A percentile compares a stretch with the other conserved stretches of the same genome.
These are phyloP conservation scores for Lucilia cuprina DNA, from an alignment of 1,140 invertebrate genomes.

Conservation along the genomic window DNA sequence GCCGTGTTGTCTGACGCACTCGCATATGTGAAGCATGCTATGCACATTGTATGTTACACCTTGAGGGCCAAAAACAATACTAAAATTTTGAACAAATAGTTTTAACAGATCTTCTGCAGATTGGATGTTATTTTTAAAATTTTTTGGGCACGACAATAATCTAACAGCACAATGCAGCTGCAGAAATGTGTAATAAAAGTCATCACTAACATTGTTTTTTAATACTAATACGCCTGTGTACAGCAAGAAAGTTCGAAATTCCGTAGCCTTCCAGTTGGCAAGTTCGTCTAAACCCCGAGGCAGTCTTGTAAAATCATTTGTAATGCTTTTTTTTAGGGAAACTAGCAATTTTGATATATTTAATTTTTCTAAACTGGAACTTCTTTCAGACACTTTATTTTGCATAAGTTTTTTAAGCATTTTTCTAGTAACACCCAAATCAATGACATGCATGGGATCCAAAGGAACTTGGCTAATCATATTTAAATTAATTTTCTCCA, in stretches of 20 bases:
- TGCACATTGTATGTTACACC: background rate
- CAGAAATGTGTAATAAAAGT: background rate
- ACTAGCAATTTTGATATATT: background rate
- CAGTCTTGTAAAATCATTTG: background rate
- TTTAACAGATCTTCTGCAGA: background rate
- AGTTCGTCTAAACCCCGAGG: background rate
- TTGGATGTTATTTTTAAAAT: too few species aligned
- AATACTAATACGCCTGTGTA: background rate
- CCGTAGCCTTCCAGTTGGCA: background rate
- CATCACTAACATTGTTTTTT: background rate
- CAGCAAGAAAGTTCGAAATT: background rate
- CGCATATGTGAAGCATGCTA: background rate
- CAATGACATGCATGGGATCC: constrained; percentile 42
- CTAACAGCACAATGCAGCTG: background rate
- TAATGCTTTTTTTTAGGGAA: background rate
- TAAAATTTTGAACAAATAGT: background rate
- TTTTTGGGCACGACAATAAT: too few species aligned
- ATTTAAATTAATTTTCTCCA: constrained; percentile 31
- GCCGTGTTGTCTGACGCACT: background rate
- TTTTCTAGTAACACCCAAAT: background rate
- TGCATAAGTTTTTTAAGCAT: background rate
- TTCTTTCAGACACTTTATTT: background rate
- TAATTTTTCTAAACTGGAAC: background rate
- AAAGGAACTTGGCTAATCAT: constrained; percentile 30
- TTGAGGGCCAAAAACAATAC: background rate